Evolutionary conservation across 2,113 vertebrate species (phyloP).

Genomic region (Sylvia atricapilla): DNA sequence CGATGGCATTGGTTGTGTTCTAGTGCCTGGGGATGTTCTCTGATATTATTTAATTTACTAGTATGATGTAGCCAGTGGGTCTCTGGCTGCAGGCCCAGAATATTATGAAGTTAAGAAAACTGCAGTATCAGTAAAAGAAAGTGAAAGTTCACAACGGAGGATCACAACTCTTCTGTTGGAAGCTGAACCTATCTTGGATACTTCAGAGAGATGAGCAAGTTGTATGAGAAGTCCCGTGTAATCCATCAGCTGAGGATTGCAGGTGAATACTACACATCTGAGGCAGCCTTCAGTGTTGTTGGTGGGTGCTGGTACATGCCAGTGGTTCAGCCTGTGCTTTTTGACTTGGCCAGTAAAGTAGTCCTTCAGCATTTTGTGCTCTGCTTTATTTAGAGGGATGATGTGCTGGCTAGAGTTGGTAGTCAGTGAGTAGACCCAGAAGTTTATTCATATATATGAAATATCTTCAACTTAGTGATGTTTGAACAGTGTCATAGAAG

Average conservation of each 20-base stretch:
- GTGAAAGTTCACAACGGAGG: neutral
- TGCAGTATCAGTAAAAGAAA: slow-evolving; percentile 32
- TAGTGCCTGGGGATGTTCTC: neutral
- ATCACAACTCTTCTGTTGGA: neutral
- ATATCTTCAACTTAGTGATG: neutral
- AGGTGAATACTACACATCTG: neutral
- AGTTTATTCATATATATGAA: neutral
- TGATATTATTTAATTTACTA: slow-evolving; percentile 33
- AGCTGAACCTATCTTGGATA: neutral
- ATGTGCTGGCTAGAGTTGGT: neutral
- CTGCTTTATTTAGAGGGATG: neutral
- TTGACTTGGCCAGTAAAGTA: neutral
- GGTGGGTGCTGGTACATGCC: neutral
- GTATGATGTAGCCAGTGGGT: slow-evolving; percentile 18
- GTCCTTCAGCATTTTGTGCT: neutral
- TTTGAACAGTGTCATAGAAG: neutral
- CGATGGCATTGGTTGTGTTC: neutral
- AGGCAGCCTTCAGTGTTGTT: neutral
- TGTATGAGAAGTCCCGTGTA: neutral
- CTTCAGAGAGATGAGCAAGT: neutral
- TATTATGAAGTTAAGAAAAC: slow-evolving; percentile 4
- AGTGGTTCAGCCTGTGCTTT: neutral
- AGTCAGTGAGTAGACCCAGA: neutral
- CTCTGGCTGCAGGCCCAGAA: slow-evolving; percentile 37
- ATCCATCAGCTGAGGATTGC: neutral